Base-by-base conservation (phyloP, 2,888 invertebrate species). In the Catotricha subobsoleta region DNA sequence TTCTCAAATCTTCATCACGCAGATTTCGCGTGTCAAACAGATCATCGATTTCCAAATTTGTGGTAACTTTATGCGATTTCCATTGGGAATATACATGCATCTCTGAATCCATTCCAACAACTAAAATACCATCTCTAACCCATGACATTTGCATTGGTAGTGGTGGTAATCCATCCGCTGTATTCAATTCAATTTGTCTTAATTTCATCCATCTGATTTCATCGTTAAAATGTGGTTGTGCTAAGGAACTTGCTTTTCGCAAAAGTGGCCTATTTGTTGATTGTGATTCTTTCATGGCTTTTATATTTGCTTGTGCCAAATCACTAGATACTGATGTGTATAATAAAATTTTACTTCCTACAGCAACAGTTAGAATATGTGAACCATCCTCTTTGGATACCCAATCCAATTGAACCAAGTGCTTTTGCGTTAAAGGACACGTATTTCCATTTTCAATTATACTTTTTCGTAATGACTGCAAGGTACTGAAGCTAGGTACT, bases 81-180 rank as follows among this genome's bases (percentile, higher is more conserved):
- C 97, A 98, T 55, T 98, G 98, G 1, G 94, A 92, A 58, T 95
- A 98, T 0, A 98, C 94, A 54, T 97, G 94, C 92, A 98, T 95
- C 60, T 98, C 98, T 3, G 94, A 95, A 58, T 97, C 94, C 95
- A 98, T 95, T 2, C 97, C 98, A 2, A 98, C 94, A 0, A 99
- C 91, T 2, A 98, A 66, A 48, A 98, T 90, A 1, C 97, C 97
- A 55, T 97, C 97, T 19, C 98, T 72, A 1, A 97, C 94, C 97
- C 98, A 99, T 2, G 92, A 92, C 52, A 97, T 84, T 59, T 95
- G 92, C 86, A 97, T 97, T 0, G 98, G 98, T 37, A 98, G 63
- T 0, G 97, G 95, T 1, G 94, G 92, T 29, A 97, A 62, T 0
- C 95, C 92, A 55, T 98, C 98, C 0, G 92, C 95, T 0, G 95